phyloP scores from a whole-genome alignment of 1,140 invertebrate genomes.

The Drosophila sulfurigaster region DNA sequence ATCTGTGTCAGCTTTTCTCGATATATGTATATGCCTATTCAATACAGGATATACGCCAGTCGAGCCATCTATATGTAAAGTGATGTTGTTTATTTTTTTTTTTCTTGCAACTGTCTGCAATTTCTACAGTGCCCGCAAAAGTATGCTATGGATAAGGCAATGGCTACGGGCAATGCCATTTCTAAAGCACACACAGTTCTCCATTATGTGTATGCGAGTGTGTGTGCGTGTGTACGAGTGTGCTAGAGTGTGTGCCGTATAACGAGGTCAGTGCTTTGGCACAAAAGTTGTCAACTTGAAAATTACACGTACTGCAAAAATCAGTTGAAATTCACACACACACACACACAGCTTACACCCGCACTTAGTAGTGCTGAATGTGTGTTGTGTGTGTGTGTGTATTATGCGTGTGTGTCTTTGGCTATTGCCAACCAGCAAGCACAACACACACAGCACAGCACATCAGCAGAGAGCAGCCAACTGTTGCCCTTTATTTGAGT shows the following conservation, averaged over 20 bases:
- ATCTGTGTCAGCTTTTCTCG: no score
- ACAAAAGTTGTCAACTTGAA: slow-evolving; percentile 84
- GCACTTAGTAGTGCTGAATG: not conserved
- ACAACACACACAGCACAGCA: slow-evolving; percentile 7
- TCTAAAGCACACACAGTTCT: slow-evolving; percentile 42
- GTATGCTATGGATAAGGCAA: slow-evolving; percentile 44
- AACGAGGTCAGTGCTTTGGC: slow-evolving; percentile 77
- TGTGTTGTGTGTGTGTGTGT: slow-evolving; percentile 22
- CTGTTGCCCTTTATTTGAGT: slow-evolving; percentile 76
- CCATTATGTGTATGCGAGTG: slow-evolving; percentile 9
- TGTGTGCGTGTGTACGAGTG: slow-evolving; percentile 16
- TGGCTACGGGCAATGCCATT: slow-evolving; percentile 45
- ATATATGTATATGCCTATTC: no score
- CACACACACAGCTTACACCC: slow-evolving; percentile 5
- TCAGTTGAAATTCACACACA: slow-evolving; percentile 54
- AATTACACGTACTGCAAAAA: slow-evolving; percentile 76
- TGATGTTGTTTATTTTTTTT: not conserved
- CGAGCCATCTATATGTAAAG: not conserved
- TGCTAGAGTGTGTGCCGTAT: slow-evolving; percentile 27
- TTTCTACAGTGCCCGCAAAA: slow-evolving; percentile 42
- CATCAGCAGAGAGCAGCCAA: slow-evolving; percentile 42
- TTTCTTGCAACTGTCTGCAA: slow-evolving; percentile 24
- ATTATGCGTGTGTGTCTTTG: slow-evolving; percentile 48
- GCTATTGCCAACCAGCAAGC: slow-evolving; percentile 5
- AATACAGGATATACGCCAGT: not conserved